Evolutionary conservation across 2,113 vertebrate genomes (phyloP).

Genomic region (Hemiprocne comata): DNA sequence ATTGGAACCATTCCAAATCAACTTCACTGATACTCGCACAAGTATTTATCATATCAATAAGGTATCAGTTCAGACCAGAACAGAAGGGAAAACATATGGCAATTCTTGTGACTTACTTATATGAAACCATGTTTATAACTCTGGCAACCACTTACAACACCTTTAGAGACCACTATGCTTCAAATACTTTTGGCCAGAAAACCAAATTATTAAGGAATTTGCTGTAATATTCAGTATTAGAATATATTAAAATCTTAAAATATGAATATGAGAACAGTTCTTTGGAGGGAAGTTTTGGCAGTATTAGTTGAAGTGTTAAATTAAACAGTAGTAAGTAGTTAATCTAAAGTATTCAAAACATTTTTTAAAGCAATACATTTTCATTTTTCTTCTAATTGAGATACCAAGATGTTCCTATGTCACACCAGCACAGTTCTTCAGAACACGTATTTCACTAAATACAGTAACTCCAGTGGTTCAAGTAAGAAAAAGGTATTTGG

Average conservation of each 20-base stretch:
- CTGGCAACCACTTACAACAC: not conserved
- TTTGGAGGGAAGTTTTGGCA: not conserved
- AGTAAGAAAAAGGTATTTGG: not conserved
- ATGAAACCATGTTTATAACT: not conserved
- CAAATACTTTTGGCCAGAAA: not conserved
- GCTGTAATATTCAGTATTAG: not conserved
- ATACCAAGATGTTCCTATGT: not conserved
- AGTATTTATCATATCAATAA: not conserved
- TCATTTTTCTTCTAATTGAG: not conserved
- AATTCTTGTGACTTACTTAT: not conserved
- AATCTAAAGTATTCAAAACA: not conserved
- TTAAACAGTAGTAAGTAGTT: not conserved
- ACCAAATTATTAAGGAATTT: not conserved
- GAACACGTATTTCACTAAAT: not conserved
- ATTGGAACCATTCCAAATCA: not conserved
- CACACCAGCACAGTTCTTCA: not conserved
- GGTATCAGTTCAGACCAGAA: not conserved
- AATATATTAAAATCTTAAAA: not conserved
- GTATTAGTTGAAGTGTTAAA: not conserved
- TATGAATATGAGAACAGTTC: not conserved
- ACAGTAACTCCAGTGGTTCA: not conserved
- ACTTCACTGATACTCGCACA: not conserved
- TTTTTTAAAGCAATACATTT: not conserved
- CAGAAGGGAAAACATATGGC: not conserved
- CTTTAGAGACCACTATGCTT: not conserved